phyloP scores from a whole-genome alignment of 2,888 invertebrate species.

The Noctua comes region DNA sequence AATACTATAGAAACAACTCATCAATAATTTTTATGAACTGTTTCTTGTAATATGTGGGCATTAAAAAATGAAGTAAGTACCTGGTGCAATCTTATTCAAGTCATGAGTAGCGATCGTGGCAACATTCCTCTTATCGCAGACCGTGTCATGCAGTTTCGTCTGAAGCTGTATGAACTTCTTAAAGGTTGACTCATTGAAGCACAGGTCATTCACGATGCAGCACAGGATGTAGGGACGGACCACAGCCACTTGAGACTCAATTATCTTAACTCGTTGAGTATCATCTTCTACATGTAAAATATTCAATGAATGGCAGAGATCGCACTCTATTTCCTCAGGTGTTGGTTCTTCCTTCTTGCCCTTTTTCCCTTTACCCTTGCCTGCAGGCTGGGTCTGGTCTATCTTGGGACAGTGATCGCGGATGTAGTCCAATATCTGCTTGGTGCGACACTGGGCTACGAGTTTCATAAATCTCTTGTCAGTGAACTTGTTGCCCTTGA shows the following conservation, averaged over 20 bases:
- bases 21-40: background rate
- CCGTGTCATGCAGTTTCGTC: constrained; percentile 93
- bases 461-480: constrained; percentile 94
- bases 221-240: constrained; percentile 93
- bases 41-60: background rate
- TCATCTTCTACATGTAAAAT: constrained; percentile 88
- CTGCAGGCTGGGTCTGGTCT: constrained; percentile 73
- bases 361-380: constrained; percentile 82
- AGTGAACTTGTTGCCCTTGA: constrained; percentile 93
- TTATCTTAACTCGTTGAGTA: constrained; percentile 86
- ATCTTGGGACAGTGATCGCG: constrained; percentile 91
- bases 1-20: background rate
- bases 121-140: constrained; percentile 94
- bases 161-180: constrained; percentile 95
- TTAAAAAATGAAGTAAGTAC: constrained; percentile 71
- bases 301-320: constrained; percentile 83
- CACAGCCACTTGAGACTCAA: constrained; percentile 89
- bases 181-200: constrained; percentile 91
- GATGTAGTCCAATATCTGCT: constrained; percentile 94
- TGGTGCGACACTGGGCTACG: constrained; percentile 93
- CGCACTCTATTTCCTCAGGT: constrained; percentile 74
- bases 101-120: constrained; percentile 97
- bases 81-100: constrained; percentile 91
- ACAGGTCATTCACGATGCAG: constrained; percentile 92
- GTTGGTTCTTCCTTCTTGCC: constrained; percentile 83